Evolutionary conservation across 2,797 vertebrate genomes (phyloP).

Genomic region (Potorous gilbertii): DNA sequence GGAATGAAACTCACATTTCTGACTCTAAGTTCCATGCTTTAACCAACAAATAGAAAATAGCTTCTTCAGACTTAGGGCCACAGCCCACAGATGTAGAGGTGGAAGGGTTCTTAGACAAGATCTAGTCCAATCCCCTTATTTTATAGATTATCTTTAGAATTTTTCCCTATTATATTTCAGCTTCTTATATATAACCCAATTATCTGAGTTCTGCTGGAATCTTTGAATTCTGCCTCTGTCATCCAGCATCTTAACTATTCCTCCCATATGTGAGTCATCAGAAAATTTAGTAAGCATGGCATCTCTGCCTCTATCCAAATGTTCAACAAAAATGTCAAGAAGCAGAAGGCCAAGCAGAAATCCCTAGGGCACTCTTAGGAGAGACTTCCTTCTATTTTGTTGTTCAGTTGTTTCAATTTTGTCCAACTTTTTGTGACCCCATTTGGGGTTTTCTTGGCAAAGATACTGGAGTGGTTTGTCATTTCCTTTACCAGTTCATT

Average conservation of each 20-base stretch:
- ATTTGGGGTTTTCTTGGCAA: neutral
- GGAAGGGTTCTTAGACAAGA: neutral
- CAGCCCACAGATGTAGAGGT: neutral
- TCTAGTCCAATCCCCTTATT: neutral
- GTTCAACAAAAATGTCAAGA: neutral
- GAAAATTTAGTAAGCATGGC: neutral
- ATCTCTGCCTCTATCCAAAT: neutral
- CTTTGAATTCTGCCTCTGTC: neutral
- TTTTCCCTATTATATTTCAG: neutral
- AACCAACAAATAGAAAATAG: neutral
- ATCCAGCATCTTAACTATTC: neutral
- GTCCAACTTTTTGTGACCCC: neutral
- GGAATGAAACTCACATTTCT: neutral
- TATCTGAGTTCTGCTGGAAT: neutral
- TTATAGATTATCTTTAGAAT: neutral
- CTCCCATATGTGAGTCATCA: neutral
- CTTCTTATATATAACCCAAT: neutral
- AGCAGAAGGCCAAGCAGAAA: neutral
- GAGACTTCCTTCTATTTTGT: neutral
- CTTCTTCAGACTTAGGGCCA: neutral
- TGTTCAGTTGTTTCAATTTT: neutral
- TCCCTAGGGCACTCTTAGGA: neutral
- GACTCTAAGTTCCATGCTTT: neutral
- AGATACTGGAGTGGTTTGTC: neutral
- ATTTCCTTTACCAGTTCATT: neutral